Base-by-base conservation (phyloP, 2,888 invertebrate species). In the Eubasilissa splendida region DNA sequence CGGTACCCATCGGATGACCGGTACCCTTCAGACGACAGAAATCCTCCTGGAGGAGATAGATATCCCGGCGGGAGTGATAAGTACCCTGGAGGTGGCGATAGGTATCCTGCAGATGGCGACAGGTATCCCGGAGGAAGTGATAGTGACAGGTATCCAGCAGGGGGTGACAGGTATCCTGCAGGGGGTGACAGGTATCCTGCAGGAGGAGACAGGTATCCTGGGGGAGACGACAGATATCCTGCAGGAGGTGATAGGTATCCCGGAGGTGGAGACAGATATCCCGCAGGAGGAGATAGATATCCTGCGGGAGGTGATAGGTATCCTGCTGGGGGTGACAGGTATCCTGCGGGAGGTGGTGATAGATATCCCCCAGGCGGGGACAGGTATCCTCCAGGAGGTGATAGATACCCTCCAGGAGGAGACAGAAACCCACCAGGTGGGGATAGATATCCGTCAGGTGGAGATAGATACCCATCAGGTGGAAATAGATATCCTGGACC, bases 331-430 rank as follows among this genome's bases (percentile, higher is more conserved):
- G 87, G 87, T 85, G 85, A 85, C 76, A 84, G 85, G 52, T 83
- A 82, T 80, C 79, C 79, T n/a, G 42, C 31, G 0, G 79, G 59
- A 84, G 68, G 86, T 53, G 87, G 86, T 80, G 91, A 90, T 85
- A 88, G 90, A 86, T 90, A 90, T 85, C 90, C 91, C 88, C 90
- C 88, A 56, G 84, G 77, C 1, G 87, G 88, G 10, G 88, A 88
- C 76, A 88, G 90, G 68, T 90, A 89, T 84, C 75, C 84, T 65
- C 75, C 84, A 68, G 85, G 85, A 80, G 86, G 89, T 8, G 88
- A 88, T 80, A 88, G 89, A 82, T 90, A 89, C 83, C 89, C 89
- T 2, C 84, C 81, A 54, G 88, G 86, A 22, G 85, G 81, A 85
- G 89, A 87, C 83, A 88, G 91, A 83, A 90, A 89, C 85, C 90